phyloP scores from a whole-genome alignment of 2,113 vertebrate genomes.

The Aegotheles bennettii region DNA sequence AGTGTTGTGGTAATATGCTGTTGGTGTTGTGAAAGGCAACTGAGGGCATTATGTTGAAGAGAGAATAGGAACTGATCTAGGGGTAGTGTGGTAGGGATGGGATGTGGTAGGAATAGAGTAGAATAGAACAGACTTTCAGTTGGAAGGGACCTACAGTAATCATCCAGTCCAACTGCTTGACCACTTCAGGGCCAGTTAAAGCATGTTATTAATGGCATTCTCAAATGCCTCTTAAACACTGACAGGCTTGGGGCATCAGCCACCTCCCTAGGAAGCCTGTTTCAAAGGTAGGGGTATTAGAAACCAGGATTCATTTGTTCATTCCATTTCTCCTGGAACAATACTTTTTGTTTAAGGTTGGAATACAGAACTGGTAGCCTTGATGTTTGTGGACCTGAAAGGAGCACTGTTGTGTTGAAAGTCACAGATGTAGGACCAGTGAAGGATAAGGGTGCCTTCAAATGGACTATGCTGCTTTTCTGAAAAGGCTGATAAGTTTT shows the following conservation, averaged over 20 bases:
- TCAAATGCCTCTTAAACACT: not conserved
- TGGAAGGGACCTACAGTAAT: not conserved
- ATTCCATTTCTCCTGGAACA: not conserved
- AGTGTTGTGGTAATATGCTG: not conserved
- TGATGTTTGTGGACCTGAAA: not conserved
- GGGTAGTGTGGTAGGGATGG: not conserved
- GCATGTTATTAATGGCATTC: not conserved
- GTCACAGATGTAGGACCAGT: not conserved
- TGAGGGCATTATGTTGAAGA: not conserved
- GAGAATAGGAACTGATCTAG: not conserved
- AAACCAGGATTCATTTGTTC: not conserved
- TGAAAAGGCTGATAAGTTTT: not conserved
- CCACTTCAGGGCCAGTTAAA: not conserved
- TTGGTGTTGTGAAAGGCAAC: not conserved
- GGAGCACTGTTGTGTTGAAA: not conserved
- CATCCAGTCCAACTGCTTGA: not conserved
- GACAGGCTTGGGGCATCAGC: not conserved
- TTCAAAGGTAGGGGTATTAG: not conserved
- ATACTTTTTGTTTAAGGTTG: not conserved
- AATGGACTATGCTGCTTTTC: not conserved
- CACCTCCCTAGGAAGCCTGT: not conserved
- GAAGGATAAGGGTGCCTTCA: not conserved
- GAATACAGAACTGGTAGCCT: not conserved
- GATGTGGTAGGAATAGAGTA: not conserved
- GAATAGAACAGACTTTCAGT: not conserved